A percentile compares a stretch with the other conserved stretches of the same genome.
phyloP scores from a whole-genome alignment of 2,888 invertebrate species.

The Hartigia nigra region DNA sequence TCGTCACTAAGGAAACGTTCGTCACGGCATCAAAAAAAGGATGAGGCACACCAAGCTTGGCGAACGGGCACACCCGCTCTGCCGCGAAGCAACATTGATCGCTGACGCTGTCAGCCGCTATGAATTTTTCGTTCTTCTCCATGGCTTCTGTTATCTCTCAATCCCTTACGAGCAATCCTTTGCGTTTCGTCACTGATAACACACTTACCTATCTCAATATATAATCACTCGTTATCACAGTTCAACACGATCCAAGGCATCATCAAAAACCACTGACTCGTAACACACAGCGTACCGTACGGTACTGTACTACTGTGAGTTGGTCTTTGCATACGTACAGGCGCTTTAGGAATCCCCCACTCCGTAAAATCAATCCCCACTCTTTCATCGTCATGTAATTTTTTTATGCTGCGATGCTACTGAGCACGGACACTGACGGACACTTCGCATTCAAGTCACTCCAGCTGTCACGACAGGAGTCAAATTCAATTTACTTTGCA shows the following conservation, averaged over 20 bases:
- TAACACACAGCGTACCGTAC: conserved; percentile 41
- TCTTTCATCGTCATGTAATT: background rate
- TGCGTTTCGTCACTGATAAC: background rate
- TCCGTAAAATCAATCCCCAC: background rate
- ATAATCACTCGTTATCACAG: conserved; percentile 28
- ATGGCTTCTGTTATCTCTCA: background rate
- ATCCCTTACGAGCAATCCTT: background rate
- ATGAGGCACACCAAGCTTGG: conserved; percentile 12
- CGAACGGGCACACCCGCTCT: conserved; percentile 55
- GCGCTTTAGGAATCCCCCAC: background rate
- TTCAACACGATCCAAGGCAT: conserved; percentile 45
- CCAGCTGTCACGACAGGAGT: background rate
- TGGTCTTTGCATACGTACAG: background rate
- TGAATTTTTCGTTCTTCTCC: background rate
- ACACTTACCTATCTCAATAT: conserved; percentile 41
- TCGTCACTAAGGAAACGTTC: background rate
- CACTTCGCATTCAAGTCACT: background rate
- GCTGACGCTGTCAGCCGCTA: conserved; percentile 30
- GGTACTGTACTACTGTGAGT: conserved; percentile 30
- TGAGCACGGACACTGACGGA: background rate
- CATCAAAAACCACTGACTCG: conserved; percentile 55
- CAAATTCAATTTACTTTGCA: background rate
- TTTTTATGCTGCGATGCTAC: background rate
- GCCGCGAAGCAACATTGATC: conserved; percentile 48
- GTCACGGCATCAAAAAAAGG: background rate